These are phyloP conservation scores for Pammene fasciana DNA, from an alignment of 2,888 invertebrate species.

Conservation along the genomic window DNA sequence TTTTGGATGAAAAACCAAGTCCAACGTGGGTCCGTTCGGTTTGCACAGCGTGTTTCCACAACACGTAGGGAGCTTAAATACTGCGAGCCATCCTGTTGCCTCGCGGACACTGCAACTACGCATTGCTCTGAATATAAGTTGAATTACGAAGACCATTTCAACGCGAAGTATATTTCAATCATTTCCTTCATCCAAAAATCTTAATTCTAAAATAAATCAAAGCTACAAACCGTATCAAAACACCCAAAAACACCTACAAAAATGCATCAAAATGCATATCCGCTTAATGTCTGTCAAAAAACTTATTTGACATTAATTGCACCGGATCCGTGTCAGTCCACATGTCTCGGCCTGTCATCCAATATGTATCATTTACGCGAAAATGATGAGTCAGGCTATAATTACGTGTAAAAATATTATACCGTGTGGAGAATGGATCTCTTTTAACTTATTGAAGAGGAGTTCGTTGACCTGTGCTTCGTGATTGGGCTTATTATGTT, in stretches of 20 bases:
- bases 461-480: too few species aligned
- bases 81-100: too few species aligned
- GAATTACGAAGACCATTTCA: neutral
- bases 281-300: slow-evolving; percentile 22
- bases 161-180: neutral
- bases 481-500: too few species aligned
- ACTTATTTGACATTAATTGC: slow-evolving; percentile 39
- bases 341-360: slow-evolving; percentile 37
- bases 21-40: too few species aligned
- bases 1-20: too few species aligned
- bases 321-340: slow-evolving; percentile 34
- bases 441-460: too few species aligned
- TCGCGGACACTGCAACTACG: too few species aligned
- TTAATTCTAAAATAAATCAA: neutral
- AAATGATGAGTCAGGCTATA: slow-evolving; percentile 32
- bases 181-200: neutral
- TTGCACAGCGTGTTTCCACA: too few species aligned
- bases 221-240: neutral
- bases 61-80: too few species aligned
- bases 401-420: slow-evolving; percentile 4
- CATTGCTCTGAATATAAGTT: too few species aligned
- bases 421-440: too few species aligned
- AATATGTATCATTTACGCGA: slow-evolving; percentile 37
- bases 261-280: slow-evolving; percentile 3
- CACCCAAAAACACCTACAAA: neutral